These are phyloP conservation scores for Brachionus plicatilis DNA, from an alignment of 1,140 invertebrate species.

Conservation along the genomic window DNA sequence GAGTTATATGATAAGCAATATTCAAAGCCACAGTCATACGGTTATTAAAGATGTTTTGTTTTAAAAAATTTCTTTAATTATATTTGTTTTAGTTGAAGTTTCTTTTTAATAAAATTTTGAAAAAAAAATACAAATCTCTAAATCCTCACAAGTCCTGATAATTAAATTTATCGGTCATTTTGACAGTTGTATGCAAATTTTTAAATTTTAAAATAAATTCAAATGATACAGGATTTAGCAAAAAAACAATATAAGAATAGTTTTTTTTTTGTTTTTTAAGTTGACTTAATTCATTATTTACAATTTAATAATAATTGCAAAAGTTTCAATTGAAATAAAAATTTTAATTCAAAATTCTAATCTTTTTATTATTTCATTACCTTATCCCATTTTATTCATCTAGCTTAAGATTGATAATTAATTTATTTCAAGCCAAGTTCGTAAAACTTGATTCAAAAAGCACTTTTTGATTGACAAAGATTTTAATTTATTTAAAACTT, in stretches of 20 bases:
- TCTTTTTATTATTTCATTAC: conserved; percentile 14
- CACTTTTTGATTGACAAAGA: not conserved
- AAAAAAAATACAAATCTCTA: not conserved
- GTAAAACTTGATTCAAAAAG: not conserved
- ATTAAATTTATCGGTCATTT: not conserved
- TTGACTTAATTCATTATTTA: conserved; percentile 19
- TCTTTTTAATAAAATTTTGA: not conserved
- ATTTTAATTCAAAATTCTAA: not conserved
- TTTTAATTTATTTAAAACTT: not conserved
- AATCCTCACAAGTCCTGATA: not conserved
- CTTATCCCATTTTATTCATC: not conserved
- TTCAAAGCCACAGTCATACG: not conserved
- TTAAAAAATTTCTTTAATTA: not conserved
- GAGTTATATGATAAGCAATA: not conserved
- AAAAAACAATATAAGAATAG: not conserved
- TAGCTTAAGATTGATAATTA: conserved; percentile 18
- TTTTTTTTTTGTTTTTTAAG: not conserved
- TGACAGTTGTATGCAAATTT: not conserved
- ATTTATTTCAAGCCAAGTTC: conserved; percentile 9
- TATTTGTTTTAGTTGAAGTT: not conserved
- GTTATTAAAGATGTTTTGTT: not conserved
- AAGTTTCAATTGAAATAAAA: not conserved
- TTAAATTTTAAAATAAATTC: not conserved
- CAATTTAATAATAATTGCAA: not conserved
- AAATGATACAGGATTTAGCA: not conserved